Conservation (phyloP, 2,113 vertebrate genomes). For the Albula glossodonta region DNA sequence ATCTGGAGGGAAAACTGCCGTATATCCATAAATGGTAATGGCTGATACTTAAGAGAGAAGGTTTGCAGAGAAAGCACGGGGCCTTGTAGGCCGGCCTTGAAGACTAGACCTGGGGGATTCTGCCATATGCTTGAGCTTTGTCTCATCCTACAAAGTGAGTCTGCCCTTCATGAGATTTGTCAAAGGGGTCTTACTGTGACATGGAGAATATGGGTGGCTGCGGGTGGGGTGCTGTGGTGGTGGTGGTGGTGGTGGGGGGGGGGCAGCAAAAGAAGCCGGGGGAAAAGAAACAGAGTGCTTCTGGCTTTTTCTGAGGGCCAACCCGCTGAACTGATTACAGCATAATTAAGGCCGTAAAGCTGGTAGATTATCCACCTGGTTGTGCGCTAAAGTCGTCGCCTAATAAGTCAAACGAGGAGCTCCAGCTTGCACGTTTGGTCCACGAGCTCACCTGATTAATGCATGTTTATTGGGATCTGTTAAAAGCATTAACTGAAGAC, state of each 20-base stretch:
- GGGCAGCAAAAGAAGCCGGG: slow-evolving; percentile 23
- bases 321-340: slow-evolving; percentile 95
- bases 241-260: slow-evolving; percentile 25
- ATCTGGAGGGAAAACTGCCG: slow-evolving; percentile 24
- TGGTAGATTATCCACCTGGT: slow-evolving; percentile 99
- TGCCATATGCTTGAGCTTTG: slow-evolving; percentile 95
- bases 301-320: slow-evolving; percentile 75
- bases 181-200: slow-evolving; percentile 83
- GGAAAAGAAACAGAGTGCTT: slow-evolving; percentile 46
- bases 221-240: not conserved
- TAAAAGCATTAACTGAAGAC: slow-evolving; percentile 99
- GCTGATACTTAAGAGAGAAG: slow-evolving; percentile 38
- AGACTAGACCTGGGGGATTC: slow-evolving; percentile 83
- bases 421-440: slow-evolving; percentile 78
- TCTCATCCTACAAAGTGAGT: slow-evolving; percentile 97
- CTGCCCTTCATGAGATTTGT: slow-evolving; percentile 95
- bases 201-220: slow-evolving; percentile 57
- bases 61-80: slow-evolving; percentile 22
- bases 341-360: slow-evolving; percentile 98
- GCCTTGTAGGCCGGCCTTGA: slow-evolving; percentile 53
- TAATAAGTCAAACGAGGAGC: slow-evolving; percentile 91
- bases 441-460: slow-evolving; percentile 92
- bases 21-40: slow-evolving; percentile 31
- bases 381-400: slow-evolving; percentile 87
- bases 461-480: slow-evolving; percentile 98